Conservation (phyloP, 2,888 invertebrate genomes). For the Malachius bipustulatus region DNA sequence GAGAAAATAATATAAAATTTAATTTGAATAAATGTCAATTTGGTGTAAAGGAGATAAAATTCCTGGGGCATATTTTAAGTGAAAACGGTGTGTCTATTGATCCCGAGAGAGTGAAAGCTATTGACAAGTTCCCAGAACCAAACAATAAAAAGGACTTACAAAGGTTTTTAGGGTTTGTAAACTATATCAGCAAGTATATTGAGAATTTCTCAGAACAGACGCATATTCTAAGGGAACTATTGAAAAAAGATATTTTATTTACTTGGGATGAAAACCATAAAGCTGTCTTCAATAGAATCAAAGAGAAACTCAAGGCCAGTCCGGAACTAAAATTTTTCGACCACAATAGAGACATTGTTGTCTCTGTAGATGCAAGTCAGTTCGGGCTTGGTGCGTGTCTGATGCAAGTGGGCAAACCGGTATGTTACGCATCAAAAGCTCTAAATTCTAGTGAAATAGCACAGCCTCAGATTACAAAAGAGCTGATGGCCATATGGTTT, state of each 20-base stretch:
- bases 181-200: too few relatives aligned
- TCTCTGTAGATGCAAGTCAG: slow-evolving; percentile 18
- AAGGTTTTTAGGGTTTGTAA: too few relatives aligned
- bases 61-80: slow-evolving; percentile 14
- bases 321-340: slow-evolving; percentile 15
- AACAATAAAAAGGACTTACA: too few relatives aligned
- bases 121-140: too few relatives aligned
- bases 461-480: slow-evolving; percentile 7
- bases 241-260: slow-evolving; percentile 7
- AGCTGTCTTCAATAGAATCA: slow-evolving; percentile 13
- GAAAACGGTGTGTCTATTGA: slow-evolving; percentile 12
- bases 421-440: too few relatives aligned
- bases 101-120: too few relatives aligned
- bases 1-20: slow-evolving; percentile 9
- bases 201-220: slow-evolving; percentile 6
- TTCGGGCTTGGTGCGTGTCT: slow-evolving; percentile 19
- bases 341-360: slow-evolving; percentile 8
- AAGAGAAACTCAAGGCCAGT: slow-evolving; percentile 11
- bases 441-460: not conserved
- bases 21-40: slow-evolving; percentile 8
- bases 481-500: slow-evolving; percentile 6
- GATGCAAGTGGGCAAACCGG: slow-evolving; percentile 16
- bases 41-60: slow-evolving; percentile 12
- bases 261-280: slow-evolving; percentile 7
- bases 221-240: not conserved